Percentiles rank a stretch among this genome's conserved stretches.
Evolutionary conservation across 2,797 vertebrate genomes (phyloP).

Genomic region (Hapalemur alaotrensis): DNA sequence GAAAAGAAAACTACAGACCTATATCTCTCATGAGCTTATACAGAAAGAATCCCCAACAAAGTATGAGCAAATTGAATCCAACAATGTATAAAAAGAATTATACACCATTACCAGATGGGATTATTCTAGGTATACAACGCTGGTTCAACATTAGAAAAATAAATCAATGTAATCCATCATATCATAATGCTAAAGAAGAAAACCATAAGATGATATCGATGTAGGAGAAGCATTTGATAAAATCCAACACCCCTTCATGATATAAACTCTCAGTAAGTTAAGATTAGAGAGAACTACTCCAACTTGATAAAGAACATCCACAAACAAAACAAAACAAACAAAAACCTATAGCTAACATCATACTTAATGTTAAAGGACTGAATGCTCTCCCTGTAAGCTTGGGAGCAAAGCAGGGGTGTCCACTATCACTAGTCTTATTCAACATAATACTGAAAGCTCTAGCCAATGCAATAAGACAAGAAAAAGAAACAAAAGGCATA

Average conservation of each 20-base stretch:
- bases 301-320: neutral
- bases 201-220: neutral
- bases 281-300: no score
- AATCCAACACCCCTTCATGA: neutral
- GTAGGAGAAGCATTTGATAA: neutral
- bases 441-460: neutral
- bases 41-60: neutral
- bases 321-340: neutral
- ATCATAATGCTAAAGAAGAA: neutral
- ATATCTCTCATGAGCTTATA: neutral
- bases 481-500: neutral
- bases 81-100: neutral
- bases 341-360: neutral
- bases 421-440: neutral
- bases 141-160: neutral
- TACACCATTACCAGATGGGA: neutral
- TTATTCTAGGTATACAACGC: neutral
- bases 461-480: neutral
- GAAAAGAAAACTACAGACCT: neutral
- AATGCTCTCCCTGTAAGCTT: neutral
- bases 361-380: neutral
- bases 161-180: neutral
- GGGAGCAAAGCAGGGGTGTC: neutral
- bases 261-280: neutral
- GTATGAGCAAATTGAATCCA: neutral